phyloP scores from a whole-genome alignment of 2,888 invertebrate species.

The Ditylenchus weischeri region DNA sequence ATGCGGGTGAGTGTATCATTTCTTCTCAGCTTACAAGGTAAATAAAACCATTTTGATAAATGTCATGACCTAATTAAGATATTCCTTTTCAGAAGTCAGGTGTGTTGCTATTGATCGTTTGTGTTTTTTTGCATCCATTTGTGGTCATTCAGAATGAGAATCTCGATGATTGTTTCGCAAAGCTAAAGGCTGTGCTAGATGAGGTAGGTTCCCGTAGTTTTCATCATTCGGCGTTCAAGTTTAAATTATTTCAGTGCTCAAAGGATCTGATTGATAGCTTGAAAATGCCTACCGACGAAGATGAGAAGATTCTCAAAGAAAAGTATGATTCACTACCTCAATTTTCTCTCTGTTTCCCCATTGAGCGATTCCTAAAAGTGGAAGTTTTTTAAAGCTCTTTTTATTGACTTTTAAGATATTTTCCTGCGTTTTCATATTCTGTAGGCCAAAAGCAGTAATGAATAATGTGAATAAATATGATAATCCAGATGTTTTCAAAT shows the following conservation, averaged over 20 bases:
- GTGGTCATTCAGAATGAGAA: constrained; percentile 29
- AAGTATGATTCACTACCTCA: constrained; percentile 11
- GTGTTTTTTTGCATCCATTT: not conserved
- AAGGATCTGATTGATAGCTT: constrained; percentile 16
- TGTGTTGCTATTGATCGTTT: not conserved
- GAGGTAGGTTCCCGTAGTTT: too few relatives aligned
- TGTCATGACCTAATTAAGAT: too few relatives aligned
- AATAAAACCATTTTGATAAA: too few relatives aligned
- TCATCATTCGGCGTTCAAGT: constrained; percentile 24
- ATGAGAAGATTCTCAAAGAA: constrained; percentile 12
- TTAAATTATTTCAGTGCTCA: constrained; percentile 23
- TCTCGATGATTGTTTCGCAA: constrained; percentile 33
- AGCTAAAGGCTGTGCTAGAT: too few relatives aligned
- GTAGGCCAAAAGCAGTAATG: too few relatives aligned
- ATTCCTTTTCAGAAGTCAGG: not conserved
- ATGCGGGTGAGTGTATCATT: not conserved
- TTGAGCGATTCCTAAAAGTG: too few relatives aligned
- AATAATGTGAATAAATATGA: too few relatives aligned
- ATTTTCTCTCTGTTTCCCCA: not conserved
- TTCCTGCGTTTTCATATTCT: too few relatives aligned
- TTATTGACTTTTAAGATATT: too few relatives aligned
- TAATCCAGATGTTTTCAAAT: too few relatives aligned
- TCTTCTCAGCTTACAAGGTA: not conserved
- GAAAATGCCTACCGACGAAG: constrained; percentile 9
- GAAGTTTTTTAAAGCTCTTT: too few relatives aligned